phyloP scores from a whole-genome alignment of 2,888 invertebrate genomes.

The Philereme vetulata region DNA sequence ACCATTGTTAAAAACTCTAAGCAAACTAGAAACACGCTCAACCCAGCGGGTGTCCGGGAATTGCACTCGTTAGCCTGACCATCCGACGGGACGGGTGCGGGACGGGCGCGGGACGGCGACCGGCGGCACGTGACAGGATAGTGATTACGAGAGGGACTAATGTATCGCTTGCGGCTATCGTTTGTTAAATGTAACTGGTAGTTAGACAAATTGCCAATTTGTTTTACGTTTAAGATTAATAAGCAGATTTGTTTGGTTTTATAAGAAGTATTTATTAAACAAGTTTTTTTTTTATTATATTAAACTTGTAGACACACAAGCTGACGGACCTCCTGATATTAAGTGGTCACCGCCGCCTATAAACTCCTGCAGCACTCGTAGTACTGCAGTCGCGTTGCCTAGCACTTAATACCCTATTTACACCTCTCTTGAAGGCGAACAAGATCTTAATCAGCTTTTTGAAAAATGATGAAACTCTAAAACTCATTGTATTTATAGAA shows the following conservation, averaged over 20 bases:
- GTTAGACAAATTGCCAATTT: constrained; percentile 32
- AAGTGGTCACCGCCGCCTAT: too few relatives aligned
- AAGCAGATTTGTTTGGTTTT: constrained; percentile 1
- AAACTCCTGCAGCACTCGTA: too few relatives aligned
- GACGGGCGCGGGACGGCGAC: constrained; percentile 4
- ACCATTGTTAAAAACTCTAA: constrained; percentile 36
- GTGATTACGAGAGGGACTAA: constrained; percentile 38
- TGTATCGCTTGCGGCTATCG: constrained; percentile 35
- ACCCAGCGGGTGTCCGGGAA: constrained; percentile 67
- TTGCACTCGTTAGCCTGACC: constrained; percentile 54
- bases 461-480: too few relatives aligned
- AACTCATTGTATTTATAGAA: too few relatives aligned
- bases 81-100: constrained; percentile 12
- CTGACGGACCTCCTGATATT: too few relatives aligned
- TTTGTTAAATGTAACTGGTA: constrained; percentile 36
- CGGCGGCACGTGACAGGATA: constrained; percentile 26
- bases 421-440: too few relatives aligned
- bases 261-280: too few relatives aligned
- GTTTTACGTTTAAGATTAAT: constrained; percentile 21
- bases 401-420: too few relatives aligned
- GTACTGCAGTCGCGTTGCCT: too few relatives aligned
- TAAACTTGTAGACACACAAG: too few relatives aligned
- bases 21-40: constrained; percentile 46
- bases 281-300: too few relatives aligned
- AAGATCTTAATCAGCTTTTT: too few relatives aligned